These are phyloP conservation scores for Dicyema japonicum DNA, from an alignment of 1,140 invertebrate species.

Conservation along the genomic window DNA sequence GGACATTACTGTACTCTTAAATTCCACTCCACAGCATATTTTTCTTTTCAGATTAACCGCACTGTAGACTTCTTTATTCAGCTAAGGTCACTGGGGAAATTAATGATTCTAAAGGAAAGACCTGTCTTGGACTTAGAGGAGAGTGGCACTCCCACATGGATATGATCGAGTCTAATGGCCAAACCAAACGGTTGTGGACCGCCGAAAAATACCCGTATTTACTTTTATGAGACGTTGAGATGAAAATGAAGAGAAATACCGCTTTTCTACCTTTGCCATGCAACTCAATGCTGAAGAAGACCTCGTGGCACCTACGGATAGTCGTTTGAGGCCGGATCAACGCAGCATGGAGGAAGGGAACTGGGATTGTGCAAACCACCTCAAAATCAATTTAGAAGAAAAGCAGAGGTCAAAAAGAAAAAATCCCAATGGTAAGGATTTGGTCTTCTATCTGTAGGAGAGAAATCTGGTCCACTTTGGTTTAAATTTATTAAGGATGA, in stretches of 20 bases:
- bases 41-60: slow-evolving; percentile 58
- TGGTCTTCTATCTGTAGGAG: too few relatives aligned
- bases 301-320: slow-evolving; percentile 56
- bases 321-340: slow-evolving; percentile 50
- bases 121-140: too few relatives aligned
- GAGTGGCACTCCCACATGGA: too few relatives aligned
- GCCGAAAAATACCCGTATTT: too few relatives aligned
- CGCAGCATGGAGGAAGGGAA: slow-evolving; percentile 59
- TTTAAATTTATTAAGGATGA: slow-evolving; percentile 47
- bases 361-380: slow-evolving; percentile 13
- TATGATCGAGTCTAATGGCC: too few relatives aligned
- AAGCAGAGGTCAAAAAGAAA: slow-evolving; percentile 30
- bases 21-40: slow-evolving; percentile 70
- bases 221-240: too few relatives aligned
- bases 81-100: neutral
- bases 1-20: slow-evolving; percentile 69
- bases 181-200: too few relatives aligned
- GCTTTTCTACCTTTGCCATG: slow-evolving; percentile 56
- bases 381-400: slow-evolving; percentile 36
- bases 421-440: too few relatives aligned
- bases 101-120: neutral
- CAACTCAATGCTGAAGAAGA: slow-evolving; percentile 56
- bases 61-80: slow-evolving; percentile 29
- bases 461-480: slow-evolving; percentile 47
- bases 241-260: slow-evolving; percentile 34